A percentile compares a stretch with the other conserved stretches of the same genome.
These are phyloP conservation scores for Corythornis cristatus DNA, from an alignment of 2,113 vertebrate genomes.

Conservation along the genomic window DNA sequence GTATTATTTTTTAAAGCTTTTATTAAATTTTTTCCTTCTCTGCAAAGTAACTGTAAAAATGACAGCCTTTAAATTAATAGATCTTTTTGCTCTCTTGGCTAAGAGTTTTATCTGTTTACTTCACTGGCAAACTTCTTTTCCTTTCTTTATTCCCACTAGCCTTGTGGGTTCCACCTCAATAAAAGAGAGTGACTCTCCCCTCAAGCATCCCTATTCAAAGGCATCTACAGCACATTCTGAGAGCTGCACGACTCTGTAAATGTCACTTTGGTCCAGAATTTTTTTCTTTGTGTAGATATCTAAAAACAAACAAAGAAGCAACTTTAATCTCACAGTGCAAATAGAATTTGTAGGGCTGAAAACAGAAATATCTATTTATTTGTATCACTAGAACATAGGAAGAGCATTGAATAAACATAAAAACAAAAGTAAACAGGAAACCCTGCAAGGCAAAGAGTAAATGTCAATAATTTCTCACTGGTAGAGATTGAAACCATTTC, in stretches of 20 bases:
- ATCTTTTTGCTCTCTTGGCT: neutral
- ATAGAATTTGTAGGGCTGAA: neutral
- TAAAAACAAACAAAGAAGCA: neutral
- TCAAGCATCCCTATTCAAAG: neutral
- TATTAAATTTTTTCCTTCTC: neutral
- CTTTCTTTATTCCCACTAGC: neutral
- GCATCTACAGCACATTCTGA: neutral
- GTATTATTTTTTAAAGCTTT: constrained; percentile 18
- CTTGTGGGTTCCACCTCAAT: neutral
- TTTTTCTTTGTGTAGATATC: neutral
- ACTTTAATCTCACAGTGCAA: neutral
- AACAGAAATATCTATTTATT: neutral
- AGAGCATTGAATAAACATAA: neutral
- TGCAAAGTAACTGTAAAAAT: constrained; percentile 2
- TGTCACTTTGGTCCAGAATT: neutral
- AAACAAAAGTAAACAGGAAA: neutral
- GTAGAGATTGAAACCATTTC: neutral
- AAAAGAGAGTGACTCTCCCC: neutral
- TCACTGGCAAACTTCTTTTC: neutral
- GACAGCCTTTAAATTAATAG: neutral
- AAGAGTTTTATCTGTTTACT: neutral
- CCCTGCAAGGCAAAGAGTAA: neutral
- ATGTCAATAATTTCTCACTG: neutral
- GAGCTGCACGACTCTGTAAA: neutral
- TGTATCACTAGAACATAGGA: neutral